phyloP scores from a whole-genome alignment of 1,140 invertebrate species.

The Calliphora vicina region DNA sequence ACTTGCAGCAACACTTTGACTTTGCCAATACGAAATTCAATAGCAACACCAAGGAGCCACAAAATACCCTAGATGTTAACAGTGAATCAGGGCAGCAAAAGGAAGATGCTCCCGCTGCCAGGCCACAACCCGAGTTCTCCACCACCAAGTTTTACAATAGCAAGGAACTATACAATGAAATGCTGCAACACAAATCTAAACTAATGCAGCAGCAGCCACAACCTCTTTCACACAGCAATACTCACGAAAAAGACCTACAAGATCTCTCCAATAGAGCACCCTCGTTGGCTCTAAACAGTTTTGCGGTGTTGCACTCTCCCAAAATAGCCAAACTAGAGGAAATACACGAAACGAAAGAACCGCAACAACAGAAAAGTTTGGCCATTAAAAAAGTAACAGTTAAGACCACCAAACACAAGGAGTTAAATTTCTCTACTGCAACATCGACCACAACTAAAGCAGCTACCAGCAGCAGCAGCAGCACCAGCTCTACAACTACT shows the following conservation, averaged over 20 bases:
- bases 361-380: constrained; percentile 25
- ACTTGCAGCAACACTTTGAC: constrained; percentile 52
- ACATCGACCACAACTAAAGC: not conserved
- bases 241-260: constrained; percentile 1
- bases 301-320: constrained; percentile 21
- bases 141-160: constrained; percentile 63
- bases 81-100: not conserved
- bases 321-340: constrained; percentile 29
- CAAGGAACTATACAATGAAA: constrained; percentile 62
- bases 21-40: constrained; percentile 62
- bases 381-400: constrained; percentile 8
- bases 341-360: not conserved
- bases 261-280: not conserved
- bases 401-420: not conserved
- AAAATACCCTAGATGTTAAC: too few species aligned
- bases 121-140: constrained; percentile 57
- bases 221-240: not conserved
- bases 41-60: constrained; percentile 41
- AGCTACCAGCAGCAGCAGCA: not conserved
- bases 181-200: constrained; percentile 57
- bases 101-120: not conserved
- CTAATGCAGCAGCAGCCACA: constrained; percentile 14
- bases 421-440: not conserved
- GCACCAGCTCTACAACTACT: not conserved
- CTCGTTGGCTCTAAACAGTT: constrained; percentile 5